Percentiles rank a stretch among this genome's conserved stretches.
Evolutionary conservation across 2,797 vertebrate genomes (phyloP).

Genomic region (Pagetopsis macropterus): DNA sequence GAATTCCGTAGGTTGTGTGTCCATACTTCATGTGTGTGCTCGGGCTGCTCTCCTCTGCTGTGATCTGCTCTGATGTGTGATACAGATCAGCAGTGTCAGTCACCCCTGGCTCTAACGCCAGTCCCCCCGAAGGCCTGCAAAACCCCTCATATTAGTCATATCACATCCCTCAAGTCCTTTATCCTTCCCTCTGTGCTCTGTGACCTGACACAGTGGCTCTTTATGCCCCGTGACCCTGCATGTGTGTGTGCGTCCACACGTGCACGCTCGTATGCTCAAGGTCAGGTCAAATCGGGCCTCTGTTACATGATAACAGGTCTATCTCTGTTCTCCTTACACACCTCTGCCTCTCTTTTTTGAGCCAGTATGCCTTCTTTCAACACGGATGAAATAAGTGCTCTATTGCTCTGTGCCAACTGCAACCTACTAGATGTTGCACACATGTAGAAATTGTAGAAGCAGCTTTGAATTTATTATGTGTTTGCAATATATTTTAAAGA

Average conservation of each 20-base stretch:
- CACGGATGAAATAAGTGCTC: slow-evolving; percentile 27
- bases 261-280: slow-evolving; percentile 65
- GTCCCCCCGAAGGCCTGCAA: slow-evolving; percentile 73
- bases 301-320: slow-evolving; percentile 77
- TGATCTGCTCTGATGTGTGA: slow-evolving; percentile 79
- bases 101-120: slow-evolving; percentile 79
- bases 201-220: slow-evolving; percentile 82
- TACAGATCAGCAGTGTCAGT: slow-evolving; percentile 84
- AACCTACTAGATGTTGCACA: neutral
- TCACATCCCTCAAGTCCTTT: slow-evolving; percentile 83
- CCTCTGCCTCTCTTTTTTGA: slow-evolving; percentile 53
- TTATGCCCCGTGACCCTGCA: slow-evolving; percentile 76
- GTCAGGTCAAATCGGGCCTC: slow-evolving; percentile 74
- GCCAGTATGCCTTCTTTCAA: slow-evolving; percentile 50
- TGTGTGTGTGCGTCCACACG: slow-evolving; percentile 16
- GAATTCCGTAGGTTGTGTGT: slow-evolving; percentile 38
- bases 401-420: slow-evolving; percentile 1
- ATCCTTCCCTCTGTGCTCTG: slow-evolving; percentile 75
- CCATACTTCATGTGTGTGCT: slow-evolving; percentile 56
- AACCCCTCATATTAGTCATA: slow-evolving; percentile 86
- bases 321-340: slow-evolving; percentile 69
- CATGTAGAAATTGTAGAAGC: slow-evolving; percentile 1
- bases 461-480: neutral
- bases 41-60: slow-evolving; percentile 62
- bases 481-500: neutral